Evolutionary conservation across 2,113 vertebrate genomes (phyloP), one percentile per base, ranked within the genome.

Genomic region (Ursus arctos): DNA sequence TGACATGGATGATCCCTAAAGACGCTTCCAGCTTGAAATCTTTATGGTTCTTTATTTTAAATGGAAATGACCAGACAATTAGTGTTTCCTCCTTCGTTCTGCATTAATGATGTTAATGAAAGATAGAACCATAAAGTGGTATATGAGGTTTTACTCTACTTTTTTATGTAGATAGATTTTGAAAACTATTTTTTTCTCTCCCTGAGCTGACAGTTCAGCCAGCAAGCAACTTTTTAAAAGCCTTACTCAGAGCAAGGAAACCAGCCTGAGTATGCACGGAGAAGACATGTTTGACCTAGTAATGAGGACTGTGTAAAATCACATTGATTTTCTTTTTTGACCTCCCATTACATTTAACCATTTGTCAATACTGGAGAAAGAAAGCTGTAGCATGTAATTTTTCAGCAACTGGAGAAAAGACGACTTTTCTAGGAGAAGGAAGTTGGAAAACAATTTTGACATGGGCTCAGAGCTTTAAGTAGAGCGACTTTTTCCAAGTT

Each of bases 241-340:
- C 89, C 74, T 85, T 86, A 33, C 61, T 87, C 69, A 36, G 71
- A 96, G 93, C 80, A 92, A 53, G 55, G 76, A 91, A 97, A 88
- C 53, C 13, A 67, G 94, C 96, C 92, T 95, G 87, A 92, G 94
- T 88, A 94, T 91, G 97, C 95, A 77, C 89, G 16, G 43, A n/a
- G 55, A 97, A 94, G 86, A 49, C 92, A 97, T 10, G 89, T 95
- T 36, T 97, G 97, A 98, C 97, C 98, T 96, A 96, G 92, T 98
- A 97, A 98, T 97, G 90, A 98, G 94, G 72, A 89, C 51, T 59
- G 81, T 83, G 90, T 89, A 94, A 97, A 95, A 94, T 96, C 72
- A 18, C 92, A 98, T 98, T 88, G 97, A 98, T 98, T 98, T 98
- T 97, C 86, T 91, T 93, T 97, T 88, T 81, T 98, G 91, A 94